These are phyloP conservation scores for Pseudachorutes palmiensis DNA, from an alignment of 1,140 invertebrate genomes.

Conservation along the genomic window DNA sequence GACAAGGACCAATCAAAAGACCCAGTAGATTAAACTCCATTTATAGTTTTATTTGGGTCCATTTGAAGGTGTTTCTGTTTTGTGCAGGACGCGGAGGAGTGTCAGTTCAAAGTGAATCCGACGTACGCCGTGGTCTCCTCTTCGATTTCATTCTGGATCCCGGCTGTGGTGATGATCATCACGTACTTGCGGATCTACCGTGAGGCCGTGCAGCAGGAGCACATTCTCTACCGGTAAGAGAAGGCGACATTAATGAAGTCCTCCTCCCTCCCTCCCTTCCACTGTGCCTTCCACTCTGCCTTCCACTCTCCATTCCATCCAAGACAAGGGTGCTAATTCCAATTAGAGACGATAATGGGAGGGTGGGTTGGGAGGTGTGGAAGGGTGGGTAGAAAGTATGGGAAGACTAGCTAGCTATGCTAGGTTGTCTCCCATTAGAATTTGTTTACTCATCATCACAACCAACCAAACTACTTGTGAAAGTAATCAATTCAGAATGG, in stretches of 20 bases:
- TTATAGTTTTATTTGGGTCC: no score
- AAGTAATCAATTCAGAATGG: no score
- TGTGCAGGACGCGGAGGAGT: conserved; percentile 53
- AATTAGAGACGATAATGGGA: not conserved
- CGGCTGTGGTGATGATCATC: conserved; percentile 84
- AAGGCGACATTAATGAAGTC: not conserved
- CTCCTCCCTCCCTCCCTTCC: no score
- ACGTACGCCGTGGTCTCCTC: conserved; percentile 83
- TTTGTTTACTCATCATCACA: not conserved
- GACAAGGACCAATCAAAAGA: no score
- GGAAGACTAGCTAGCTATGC: no score
- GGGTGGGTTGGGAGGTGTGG: no score
- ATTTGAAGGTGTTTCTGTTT: not conserved
- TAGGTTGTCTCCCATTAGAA: not conserved
- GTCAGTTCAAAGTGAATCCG: conserved; percentile 80
- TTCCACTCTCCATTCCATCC: not conserved
- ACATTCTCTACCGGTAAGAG: conserved; percentile 62
- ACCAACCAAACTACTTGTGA: no score
- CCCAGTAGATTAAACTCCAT: no score
- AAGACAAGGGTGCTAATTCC: not conserved
- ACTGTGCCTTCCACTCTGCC: no score
- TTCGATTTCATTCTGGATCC: conserved; percentile 89
- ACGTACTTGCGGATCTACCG: conserved; percentile 88
- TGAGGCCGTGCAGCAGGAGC: conserved; percentile 82
- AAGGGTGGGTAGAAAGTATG: no score